phyloP scores from a whole-genome alignment of 92 coral and sea anemone species.

The Zoanthus sociatus region DNA sequence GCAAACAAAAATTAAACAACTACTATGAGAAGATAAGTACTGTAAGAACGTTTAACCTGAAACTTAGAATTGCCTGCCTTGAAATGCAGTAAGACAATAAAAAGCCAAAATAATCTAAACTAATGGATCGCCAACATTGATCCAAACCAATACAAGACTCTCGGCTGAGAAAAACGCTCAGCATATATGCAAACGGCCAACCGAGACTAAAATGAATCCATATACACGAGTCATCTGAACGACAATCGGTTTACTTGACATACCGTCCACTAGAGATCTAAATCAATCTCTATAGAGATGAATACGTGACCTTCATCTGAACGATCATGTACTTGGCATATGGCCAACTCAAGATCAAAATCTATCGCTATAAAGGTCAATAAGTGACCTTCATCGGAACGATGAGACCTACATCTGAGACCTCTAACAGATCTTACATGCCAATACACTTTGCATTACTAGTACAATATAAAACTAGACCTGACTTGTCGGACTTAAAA shows the following conservation, averaged over 20 bases:
- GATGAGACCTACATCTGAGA: not conserved
- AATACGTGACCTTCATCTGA: too few relatives aligned
- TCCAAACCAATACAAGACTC: constrained; percentile 15
- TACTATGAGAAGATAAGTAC: too few relatives aligned
- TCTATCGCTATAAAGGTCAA: not conserved
- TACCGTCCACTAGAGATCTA: not conserved
- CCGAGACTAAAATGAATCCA: constrained; percentile 23
- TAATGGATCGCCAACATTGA: not conserved
- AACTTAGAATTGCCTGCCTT: too few relatives aligned
- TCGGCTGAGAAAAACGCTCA: constrained; percentile 24
- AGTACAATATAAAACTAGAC: not conserved
- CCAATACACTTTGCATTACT: constrained; percentile 12
- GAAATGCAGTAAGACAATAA: not conserved
- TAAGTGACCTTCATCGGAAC: constrained; percentile 16
- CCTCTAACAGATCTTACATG: constrained; percentile 12
- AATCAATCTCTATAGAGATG: not conserved
- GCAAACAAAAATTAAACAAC: too few relatives aligned
- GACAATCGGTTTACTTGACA: not conserved
- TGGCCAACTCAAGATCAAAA: not conserved
- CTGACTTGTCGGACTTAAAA: too few relatives aligned
- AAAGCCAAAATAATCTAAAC: not conserved
- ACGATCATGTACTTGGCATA: too few relatives aligned
- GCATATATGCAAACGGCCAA: constrained; percentile 10
- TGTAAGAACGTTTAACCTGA: too few relatives aligned
- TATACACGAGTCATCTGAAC: constrained; percentile 10